phyloP scores from a whole-genome alignment of 2,888 invertebrate genomes.

The Drosophila niveifrons region DNA sequence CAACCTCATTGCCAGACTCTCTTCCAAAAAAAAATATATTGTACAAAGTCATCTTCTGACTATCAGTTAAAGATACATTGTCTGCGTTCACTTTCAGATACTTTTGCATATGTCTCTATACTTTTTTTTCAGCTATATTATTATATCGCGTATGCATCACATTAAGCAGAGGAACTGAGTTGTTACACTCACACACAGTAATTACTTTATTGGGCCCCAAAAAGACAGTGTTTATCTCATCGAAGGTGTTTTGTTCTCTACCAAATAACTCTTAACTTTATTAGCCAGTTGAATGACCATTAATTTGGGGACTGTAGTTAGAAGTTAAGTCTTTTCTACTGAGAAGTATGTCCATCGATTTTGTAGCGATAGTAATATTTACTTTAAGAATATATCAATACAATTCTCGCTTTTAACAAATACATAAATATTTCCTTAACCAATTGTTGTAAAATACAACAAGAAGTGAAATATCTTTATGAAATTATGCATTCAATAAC shows the following conservation, averaged over 20 bases:
- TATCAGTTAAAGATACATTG: conserved; percentile 28
- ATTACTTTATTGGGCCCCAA: conserved; percentile 47
- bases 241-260: not conserved
- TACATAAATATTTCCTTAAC: too few relatives aligned
- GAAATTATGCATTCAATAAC: too few relatives aligned
- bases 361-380: not conserved
- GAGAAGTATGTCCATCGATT: not conserved
- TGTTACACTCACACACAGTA: conserved; percentile 32
- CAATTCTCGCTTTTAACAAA: too few relatives aligned
- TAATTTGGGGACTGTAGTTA: not conserved
- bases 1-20: conserved; percentile 41
- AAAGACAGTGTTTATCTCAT: conserved; percentile 32
- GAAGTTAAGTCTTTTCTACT: not conserved
- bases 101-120: conserved; percentile 3
- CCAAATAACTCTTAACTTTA: not conserved
- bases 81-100: not conserved
- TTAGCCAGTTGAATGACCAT: not conserved
- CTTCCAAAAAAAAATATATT: conserved; percentile 11
- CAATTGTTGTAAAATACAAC: too few relatives aligned
- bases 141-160: not conserved
- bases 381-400: too few relatives aligned
- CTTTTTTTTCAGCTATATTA: not conserved
- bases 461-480: too few relatives aligned
- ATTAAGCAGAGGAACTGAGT: conserved; percentile 9
- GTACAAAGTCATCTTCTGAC: conserved; percentile 25